These are phyloP conservation scores for Uloborus plumipes DNA, from an alignment of 2,888 invertebrate genomes.

Conservation along the genomic window DNA sequence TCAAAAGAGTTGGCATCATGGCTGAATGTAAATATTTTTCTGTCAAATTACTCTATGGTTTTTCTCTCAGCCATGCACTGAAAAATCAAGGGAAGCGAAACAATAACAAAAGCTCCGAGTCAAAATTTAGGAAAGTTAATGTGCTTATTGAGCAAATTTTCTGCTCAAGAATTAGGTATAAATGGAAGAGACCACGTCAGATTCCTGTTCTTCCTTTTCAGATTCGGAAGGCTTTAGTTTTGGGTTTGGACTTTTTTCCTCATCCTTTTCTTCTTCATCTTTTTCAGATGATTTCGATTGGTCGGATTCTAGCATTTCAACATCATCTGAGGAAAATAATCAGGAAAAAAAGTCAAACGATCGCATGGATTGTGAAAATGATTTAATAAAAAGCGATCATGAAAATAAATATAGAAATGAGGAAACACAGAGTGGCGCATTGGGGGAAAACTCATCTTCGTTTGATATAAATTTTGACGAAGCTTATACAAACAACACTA, in stretches of 20 bases:
- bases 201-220: constrained; percentile 2
- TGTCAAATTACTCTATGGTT: too few species aligned
- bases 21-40: too few species aligned
- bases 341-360: background rate
- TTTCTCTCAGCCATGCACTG: too few species aligned
- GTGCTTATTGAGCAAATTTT: too few species aligned
- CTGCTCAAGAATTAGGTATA: too few species aligned
- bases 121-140: too few species aligned
- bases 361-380: background rate
- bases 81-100: too few species aligned
- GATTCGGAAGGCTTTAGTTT: constrained; percentile 10
- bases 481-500: background rate
- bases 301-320: constrained; percentile 26
- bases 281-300: constrained; percentile 11
- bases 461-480: background rate
- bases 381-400: background rate
- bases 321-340: constrained; percentile 11
- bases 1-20: too few species aligned
- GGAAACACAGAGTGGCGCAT: too few species aligned
- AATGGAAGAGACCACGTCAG: background rate
- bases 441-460: too few species aligned
- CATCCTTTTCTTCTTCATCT: constrained; percentile 7
- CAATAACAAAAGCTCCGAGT: too few species aligned
- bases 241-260: constrained; percentile 16
- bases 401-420: background rate